These are phyloP conservation scores for Semaprochilodus insignis DNA, from an alignment of 2,797 vertebrate genomes.

Conservation along the genomic window DNA sequence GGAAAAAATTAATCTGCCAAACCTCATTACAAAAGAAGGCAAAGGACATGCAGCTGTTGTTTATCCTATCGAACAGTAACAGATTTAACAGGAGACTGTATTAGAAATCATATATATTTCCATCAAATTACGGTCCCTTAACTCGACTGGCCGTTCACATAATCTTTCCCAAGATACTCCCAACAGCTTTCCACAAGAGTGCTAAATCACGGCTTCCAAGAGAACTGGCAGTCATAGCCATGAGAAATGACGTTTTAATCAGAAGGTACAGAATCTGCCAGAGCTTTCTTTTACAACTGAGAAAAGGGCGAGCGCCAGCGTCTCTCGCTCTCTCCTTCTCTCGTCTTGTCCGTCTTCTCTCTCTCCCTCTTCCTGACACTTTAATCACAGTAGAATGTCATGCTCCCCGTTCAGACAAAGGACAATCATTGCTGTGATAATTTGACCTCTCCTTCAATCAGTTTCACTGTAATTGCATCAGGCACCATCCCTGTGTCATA, in stretches of 20 bases:
- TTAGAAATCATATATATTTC: too few relatives aligned
- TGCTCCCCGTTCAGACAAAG: slow-evolving; percentile 82
- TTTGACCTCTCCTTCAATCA: slow-evolving; percentile 87
- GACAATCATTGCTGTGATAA: slow-evolving; percentile 84
- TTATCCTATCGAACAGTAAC: too few relatives aligned
- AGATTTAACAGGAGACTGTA: too few relatives aligned
- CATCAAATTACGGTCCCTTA: too few relatives aligned
- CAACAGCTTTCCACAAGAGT: neutral
- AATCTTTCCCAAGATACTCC: neutral
- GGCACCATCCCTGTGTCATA: slow-evolving; percentile 83
- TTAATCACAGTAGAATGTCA: slow-evolving; percentile 81
- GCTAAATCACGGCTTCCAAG: slow-evolving; percentile 16
- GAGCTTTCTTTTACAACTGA: slow-evolving; percentile 20
- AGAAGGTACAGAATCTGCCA: slow-evolving; percentile 32
- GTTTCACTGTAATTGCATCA: slow-evolving; percentile 83
- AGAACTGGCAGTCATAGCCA: slow-evolving; percentile 25
- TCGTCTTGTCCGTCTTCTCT: slow-evolving; percentile 37
- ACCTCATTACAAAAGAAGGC: too few relatives aligned
- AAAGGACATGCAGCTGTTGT: too few relatives aligned
- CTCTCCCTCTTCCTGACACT: slow-evolving; percentile 67
- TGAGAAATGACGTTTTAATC: slow-evolving; percentile 47
- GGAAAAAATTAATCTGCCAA: too few relatives aligned
- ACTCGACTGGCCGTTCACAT: too few relatives aligned
- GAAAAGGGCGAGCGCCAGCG: neutral
- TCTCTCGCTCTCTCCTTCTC: slow-evolving; percentile 41